Percentiles rank a stretch among this genome's conserved stretches.
Evolutionary conservation across 64 coral and sea anemone genomes (phyloP).

Genomic region (Acropora tenuis): DNA sequence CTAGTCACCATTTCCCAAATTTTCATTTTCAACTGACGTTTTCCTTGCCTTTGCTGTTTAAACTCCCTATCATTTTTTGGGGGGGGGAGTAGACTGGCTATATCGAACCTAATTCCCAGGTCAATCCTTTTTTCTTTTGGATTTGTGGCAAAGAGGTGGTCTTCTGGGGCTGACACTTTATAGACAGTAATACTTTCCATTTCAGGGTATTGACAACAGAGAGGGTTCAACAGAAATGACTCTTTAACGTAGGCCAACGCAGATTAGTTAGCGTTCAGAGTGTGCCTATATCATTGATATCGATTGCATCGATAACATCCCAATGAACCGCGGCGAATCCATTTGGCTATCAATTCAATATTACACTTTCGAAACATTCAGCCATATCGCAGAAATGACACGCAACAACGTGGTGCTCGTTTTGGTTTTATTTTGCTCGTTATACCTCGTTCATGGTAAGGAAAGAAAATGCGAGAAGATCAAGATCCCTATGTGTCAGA

Average conservation of each 20-base stretch:
- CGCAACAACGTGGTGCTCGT: constrained; percentile 44
- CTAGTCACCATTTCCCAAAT: too few species aligned
- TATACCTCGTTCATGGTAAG: constrained; percentile 41
- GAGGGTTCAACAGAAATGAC: not conserved
- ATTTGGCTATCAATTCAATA: constrained; percentile 73
- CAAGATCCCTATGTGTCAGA: constrained; percentile 91
- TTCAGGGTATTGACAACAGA: constrained; percentile 98
- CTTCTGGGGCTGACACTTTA: too few species aligned
- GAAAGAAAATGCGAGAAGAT: constrained; percentile 94
- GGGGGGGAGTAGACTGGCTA: too few species aligned
- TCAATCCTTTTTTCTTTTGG: too few species aligned
- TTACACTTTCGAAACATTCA: constrained; percentile 63
- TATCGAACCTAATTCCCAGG: too few species aligned
- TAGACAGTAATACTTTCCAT: too few species aligned
- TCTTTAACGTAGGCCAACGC: not conserved
- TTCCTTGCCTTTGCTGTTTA: too few species aligned
- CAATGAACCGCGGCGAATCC: constrained; percentile 79
- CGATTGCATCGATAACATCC: constrained; percentile 92
- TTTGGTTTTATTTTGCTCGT: constrained; percentile 40
- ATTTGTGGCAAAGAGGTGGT: too few species aligned
- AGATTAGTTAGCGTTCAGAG: constrained; percentile 83
- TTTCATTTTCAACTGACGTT: too few species aligned
- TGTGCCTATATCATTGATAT: constrained; percentile 99
- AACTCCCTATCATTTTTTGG: too few species aligned
- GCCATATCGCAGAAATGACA: constrained; percentile 53